A percentile compares a stretch with the other conserved stretches of the same genome.
These are phyloP conservation scores for Orycteropus afer DNA, from an alignment of 2,113 vertebrate genomes.

Conservation along the genomic window DNA sequence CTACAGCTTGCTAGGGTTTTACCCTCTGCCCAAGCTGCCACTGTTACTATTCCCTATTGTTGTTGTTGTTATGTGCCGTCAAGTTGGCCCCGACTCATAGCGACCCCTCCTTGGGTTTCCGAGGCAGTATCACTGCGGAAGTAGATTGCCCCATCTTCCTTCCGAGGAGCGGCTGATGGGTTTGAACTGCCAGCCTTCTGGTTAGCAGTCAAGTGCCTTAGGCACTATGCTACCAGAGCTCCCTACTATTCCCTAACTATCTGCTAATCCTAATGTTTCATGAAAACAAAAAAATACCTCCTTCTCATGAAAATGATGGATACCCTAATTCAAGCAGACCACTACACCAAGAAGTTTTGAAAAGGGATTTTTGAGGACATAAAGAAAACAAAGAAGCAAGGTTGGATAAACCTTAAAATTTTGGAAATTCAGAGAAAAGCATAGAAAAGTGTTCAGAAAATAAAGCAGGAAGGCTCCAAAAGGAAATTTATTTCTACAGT, in stretches of 20 bases:
- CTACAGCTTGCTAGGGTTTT: neutral
- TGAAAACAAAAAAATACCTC: neutral
- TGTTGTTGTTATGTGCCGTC: too few species aligned
- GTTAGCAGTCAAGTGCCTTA: too few species aligned
- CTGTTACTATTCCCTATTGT: too few species aligned
- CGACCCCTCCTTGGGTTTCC: too few species aligned
- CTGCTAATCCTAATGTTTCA: neutral
- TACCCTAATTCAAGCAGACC: neutral
- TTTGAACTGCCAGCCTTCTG: too few species aligned
- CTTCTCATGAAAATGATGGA: neutral
- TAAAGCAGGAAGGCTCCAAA: neutral
- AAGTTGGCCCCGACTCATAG: too few species aligned
- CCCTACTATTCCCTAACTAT: neutral
- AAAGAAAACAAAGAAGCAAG: slow-evolving; percentile 29
- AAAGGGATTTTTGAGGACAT: neutral
- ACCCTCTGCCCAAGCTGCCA: neutral
- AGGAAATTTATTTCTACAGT: neutral
- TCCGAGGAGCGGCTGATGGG: too few species aligned
- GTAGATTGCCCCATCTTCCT: too few species aligned
- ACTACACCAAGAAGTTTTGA: neutral
- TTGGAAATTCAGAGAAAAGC: neutral
- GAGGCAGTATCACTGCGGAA: too few species aligned
- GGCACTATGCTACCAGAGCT: too few species aligned
- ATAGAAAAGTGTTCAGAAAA: neutral
- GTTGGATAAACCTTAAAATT: neutral